Percentiles rank a stretch among this genome's conserved stretches.
Evolutionary conservation across 2,113 vertebrate species (phyloP).

Genomic region (Irena cyanogastra): DNA sequence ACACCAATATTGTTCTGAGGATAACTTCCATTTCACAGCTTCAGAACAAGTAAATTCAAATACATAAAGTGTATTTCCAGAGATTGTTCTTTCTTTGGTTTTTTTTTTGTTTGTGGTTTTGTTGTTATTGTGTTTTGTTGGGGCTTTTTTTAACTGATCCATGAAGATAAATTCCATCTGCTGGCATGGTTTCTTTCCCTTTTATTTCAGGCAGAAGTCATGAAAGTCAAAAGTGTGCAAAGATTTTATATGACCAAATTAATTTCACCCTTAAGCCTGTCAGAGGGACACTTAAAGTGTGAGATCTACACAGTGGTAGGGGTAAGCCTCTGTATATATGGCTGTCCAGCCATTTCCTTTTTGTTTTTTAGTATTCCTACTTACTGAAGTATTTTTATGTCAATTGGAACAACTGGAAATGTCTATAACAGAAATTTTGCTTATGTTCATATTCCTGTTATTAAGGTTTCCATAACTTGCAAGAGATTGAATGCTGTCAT

Average conservation of each 20-base stretch:
- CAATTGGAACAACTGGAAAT: background rate
- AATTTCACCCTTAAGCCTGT: background rate
- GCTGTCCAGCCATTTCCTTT: background rate
- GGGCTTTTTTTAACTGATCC: background rate
- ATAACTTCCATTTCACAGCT: background rate
- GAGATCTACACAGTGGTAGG: background rate
- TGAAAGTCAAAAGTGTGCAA: background rate
- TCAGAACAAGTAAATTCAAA: background rate
- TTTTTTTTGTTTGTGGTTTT: background rate
- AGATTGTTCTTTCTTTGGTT: background rate
- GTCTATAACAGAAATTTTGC: background rate
- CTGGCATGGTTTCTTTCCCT: background rate
- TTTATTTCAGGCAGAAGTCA: background rate
- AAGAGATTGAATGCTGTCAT: background rate
- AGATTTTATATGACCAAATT: background rate
- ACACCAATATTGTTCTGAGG: background rate
- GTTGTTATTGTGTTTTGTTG: background rate
- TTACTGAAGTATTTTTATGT: background rate
- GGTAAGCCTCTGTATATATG: background rate
- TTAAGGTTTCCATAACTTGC: background rate
- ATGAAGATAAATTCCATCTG: background rate
- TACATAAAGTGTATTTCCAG: accelerated
- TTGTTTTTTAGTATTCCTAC: background rate
- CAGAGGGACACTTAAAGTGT: background rate
- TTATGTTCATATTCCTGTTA: background rate